These are phyloP conservation scores for Smittia sp. DNA, from an alignment of 2,888 invertebrate species.

Conservation along the genomic window DNA sequence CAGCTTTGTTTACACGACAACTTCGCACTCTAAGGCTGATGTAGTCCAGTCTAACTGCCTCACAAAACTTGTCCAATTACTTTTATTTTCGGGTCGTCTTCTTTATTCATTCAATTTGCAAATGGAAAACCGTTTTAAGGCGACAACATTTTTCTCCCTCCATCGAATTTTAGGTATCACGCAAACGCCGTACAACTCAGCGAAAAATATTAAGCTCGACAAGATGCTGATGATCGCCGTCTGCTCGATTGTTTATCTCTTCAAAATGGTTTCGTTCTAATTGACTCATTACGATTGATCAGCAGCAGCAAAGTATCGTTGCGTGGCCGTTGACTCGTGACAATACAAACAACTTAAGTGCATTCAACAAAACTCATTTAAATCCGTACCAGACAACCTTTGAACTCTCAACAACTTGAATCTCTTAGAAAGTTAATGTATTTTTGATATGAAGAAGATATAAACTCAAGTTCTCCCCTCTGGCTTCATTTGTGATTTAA, in stretches of 20 bases:
- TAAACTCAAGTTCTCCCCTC: background rate
- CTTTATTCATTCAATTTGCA: background rate
- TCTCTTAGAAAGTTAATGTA: background rate
- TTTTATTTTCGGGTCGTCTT: background rate
- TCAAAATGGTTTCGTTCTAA: conserved; percentile 28
- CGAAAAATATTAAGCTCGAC: conserved; percentile 22
- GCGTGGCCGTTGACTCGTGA: too few species aligned
- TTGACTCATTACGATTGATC: background rate
- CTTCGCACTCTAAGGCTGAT: background rate
- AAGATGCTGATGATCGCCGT: conserved; percentile 27
- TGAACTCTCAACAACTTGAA: too few species aligned
- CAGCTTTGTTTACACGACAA: too few species aligned
- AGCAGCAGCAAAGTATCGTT: background rate
- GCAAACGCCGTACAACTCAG: conserved; percentile 30
- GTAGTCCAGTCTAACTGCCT: background rate
- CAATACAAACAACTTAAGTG: background rate
- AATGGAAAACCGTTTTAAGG: background rate
- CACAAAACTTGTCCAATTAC: too few species aligned
- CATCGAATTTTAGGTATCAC: conserved; percentile 24
- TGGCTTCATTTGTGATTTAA: too few species aligned
- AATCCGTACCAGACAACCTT: too few species aligned
- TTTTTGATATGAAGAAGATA: background rate
- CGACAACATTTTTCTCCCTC: background rate
- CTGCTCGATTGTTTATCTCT: conserved; percentile 34
- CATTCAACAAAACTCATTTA: background rate